Conservation (phyloP, 2,113 vertebrate genomes). For the Manacus vitellinus region DNA sequence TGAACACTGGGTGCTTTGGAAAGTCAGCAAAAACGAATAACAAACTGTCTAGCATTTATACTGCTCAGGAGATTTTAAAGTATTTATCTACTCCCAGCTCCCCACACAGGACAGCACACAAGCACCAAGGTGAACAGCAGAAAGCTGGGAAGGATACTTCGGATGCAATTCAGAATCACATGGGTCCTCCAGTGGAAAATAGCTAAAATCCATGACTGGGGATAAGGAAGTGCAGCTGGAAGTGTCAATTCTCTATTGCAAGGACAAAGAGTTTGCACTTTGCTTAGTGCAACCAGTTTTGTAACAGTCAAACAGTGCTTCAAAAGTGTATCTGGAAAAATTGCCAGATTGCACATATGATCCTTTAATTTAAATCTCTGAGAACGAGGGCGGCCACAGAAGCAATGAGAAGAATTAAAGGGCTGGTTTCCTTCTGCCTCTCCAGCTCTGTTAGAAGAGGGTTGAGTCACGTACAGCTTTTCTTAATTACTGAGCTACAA, state of each 20-base stretch:
- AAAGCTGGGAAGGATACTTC: neutral
- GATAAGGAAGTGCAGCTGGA: neutral
- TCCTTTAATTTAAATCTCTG: neutral
- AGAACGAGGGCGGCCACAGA: neutral
- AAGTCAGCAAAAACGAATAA: neutral
- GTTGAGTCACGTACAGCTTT: neutral
- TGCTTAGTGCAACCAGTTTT: neutral
- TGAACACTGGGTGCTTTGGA: neutral
- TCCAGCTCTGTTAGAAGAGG: neutral
- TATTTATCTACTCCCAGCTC: neutral
- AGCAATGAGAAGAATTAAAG: neutral
- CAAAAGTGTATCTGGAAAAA: neutral
- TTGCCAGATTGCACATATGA: neutral
- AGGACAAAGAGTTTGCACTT: neutral
- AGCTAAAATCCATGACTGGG: neutral
- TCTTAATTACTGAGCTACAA: neutral
- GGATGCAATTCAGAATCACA: neutral
- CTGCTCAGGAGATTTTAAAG: neutral
- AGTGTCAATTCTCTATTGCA: neutral
- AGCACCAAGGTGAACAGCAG: neutral
- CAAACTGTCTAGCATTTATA: neutral
- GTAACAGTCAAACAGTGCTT: neutral
- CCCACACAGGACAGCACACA: neutral
- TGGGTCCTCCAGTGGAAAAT: neutral
- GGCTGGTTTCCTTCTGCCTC: neutral